These are phyloP conservation scores for Scaptomyza polygonia DNA, from an alignment of 2,888 invertebrate species.

Conservation along the genomic window DNA sequence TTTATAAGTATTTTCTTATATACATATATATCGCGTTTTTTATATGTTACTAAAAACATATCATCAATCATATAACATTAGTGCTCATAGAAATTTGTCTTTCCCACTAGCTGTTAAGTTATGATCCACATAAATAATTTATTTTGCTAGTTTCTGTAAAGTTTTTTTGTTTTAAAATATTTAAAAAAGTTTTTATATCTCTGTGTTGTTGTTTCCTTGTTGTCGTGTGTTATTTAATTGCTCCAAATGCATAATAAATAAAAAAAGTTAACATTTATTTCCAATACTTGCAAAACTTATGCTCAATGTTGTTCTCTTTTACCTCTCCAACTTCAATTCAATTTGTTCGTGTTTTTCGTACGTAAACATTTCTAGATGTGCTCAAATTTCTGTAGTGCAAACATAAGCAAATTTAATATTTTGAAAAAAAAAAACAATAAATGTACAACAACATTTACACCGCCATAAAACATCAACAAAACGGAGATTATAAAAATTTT, in stretches of 20 bases:
- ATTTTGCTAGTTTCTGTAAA: constrained; percentile 17
- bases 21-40: constrained; percentile 11
- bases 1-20: constrained; percentile 30
- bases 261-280: constrained; percentile 37
- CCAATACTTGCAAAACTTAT: constrained; percentile 35
- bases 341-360: constrained; percentile 57
- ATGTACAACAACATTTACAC: constrained; percentile 49
- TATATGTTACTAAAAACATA: constrained; percentile 8
- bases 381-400: constrained; percentile 55
- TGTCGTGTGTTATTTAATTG: constrained; percentile 75
- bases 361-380: constrained; percentile 66
- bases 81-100: constrained; percentile 45
- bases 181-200: constrained; percentile 70
- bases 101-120: constrained; percentile 20
- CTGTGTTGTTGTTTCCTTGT: constrained; percentile 81
- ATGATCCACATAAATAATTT: constrained; percentile 35
- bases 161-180: constrained; percentile 30
- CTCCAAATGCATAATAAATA: constrained; percentile 18
- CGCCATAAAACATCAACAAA: constrained; percentile 56
- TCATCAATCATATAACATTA: constrained; percentile 37
- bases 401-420: constrained; percentile 22
- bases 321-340: constrained; percentile 22
- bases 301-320: constrained; percentile 57
- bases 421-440: constrained; percentile 47
- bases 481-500: constrained; percentile 74